A percentile compares a stretch with the other conserved stretches of the same genome.
Conservation (phyloP, 1,140 invertebrate species). For the Proctacanthus coquilletti region DNA sequence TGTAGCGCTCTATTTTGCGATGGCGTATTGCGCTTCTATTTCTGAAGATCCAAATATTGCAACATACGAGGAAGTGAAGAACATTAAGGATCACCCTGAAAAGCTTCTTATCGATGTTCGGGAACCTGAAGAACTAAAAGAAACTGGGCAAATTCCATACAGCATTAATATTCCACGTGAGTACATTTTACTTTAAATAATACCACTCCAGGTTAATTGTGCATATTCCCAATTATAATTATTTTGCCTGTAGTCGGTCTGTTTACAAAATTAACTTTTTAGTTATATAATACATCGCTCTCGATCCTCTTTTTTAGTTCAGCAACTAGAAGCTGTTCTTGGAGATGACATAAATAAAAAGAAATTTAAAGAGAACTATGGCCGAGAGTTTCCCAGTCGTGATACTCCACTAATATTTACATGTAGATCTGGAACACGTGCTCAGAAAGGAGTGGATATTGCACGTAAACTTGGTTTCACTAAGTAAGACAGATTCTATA, state of each 20-base stretch:
- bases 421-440: constrained; percentile 42
- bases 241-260: neutral
- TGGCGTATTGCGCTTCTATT: too few species aligned
- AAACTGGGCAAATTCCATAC: constrained; percentile 46
- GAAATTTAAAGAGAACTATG: constrained; percentile 31
- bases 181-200: constrained; percentile 5
- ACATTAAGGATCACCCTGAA: constrained; percentile 26
- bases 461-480: constrained; percentile 39
- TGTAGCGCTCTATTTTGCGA: too few species aligned
- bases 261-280: neutral
- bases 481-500: too few species aligned
- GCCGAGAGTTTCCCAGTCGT: constrained; percentile 34
- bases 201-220: neutral
- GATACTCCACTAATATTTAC: constrained; percentile 42
- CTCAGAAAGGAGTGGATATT: constrained; percentile 37
- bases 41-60: too few species aligned
- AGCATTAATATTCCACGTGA: constrained; percentile 56
- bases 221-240: neutral
- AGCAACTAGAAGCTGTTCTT: constrained; percentile 17
- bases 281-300: constrained; percentile 8
- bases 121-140: constrained; percentile 43
- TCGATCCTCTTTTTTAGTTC: too few species aligned
- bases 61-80: constrained; percentile 35
- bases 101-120: constrained; percentile 48
- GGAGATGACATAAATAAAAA: constrained; percentile 17